These are phyloP conservation scores for Acromyrmex echinatior DNA, from an alignment of 1,140 invertebrate genomes.

Conservation along the genomic window DNA sequence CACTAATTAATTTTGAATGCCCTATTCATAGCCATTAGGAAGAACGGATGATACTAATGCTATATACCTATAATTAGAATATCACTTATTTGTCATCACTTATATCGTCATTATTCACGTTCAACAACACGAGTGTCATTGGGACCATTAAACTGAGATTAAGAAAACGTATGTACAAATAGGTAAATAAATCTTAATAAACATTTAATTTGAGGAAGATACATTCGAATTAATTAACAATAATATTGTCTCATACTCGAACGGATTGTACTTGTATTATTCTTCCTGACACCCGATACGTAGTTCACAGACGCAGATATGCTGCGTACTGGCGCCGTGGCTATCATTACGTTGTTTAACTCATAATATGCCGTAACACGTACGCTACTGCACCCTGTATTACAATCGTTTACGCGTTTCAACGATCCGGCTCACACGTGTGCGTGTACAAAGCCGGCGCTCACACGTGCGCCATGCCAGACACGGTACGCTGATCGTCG, in stretches of 20 bases:
- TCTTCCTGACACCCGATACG: slow-evolving; percentile 73
- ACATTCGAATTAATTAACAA: background rate
- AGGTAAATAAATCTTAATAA: background rate
- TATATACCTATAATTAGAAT: background rate
- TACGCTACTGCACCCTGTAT: slow-evolving; percentile 70
- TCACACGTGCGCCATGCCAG: slow-evolving; percentile 26
- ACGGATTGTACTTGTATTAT: background rate
- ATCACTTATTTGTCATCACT: slow-evolving; percentile 8
- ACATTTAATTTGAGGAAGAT: slow-evolving; percentile 1
- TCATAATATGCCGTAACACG: slow-evolving; percentile 78
- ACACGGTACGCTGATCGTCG: slow-evolving; percentile 55
- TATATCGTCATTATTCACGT: background rate
- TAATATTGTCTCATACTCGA: background rate
- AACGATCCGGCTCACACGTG: slow-evolving; percentile 39
- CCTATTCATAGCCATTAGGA: background rate
- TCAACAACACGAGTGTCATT: background rate
- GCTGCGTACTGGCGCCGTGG: slow-evolving; percentile 79
- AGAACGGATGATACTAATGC: slow-evolving; percentile 15
- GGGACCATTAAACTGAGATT: background rate
- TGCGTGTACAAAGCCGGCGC: slow-evolving; percentile 16
- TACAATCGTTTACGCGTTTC: slow-evolving; percentile 75
- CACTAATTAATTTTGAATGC: slow-evolving; percentile 44
- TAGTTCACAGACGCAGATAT: slow-evolving; percentile 71
- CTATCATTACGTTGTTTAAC: slow-evolving; percentile 83
- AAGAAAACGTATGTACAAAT: slow-evolving; percentile 1